Evolutionary conservation across 1,140 invertebrate species (phyloP), one percentile per base, ranked within the genome.

Genomic region (Paraescarpia echinospica): DNA sequence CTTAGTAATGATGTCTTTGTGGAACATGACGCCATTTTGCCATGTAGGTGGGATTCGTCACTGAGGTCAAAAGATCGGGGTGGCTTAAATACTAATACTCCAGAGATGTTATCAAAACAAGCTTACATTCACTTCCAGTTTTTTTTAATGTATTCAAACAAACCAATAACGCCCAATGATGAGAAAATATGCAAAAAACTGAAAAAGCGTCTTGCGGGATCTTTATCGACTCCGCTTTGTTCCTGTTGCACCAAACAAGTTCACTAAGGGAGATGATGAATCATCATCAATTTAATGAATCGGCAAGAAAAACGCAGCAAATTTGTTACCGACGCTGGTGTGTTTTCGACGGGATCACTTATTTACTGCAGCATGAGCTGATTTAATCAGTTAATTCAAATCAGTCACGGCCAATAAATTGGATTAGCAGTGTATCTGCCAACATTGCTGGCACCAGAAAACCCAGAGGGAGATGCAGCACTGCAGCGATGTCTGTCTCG

Each of bases 371-470:
- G 9, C 22, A 77, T 18, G 59, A 77, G 59, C 8, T 77, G 59
- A 77, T 77, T 77, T 77, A 77, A 77, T 77, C 59, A 77, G 59
- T 77, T 77, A 77, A 77, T 77, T 77, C 59, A 77, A 77, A 77
- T 77, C 59, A 77, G 59, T 77, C 59, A 77, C 22, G 59, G 59
- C 59, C 59, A 77, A 77, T 77, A 77, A 77, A 77, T 77, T 77
- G 59, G 59, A 77, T 77, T 77, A 77, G 18, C 27, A 4, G 59
- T 77, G 59, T 77, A 77, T 77, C 59, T 77, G 59, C 59, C 59
- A 77, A 31, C 59, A 77, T 77, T 1, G 9, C 59, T 77, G 59
- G 59, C 59, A 77, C 59, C 59, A 77, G 59, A 77, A 77, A 77
- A 77, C 27, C 27, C 59, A 77, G 8, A 27, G 59, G 59, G 59